These are phyloP conservation scores for Drosophila repleta DNA, from an alignment of 1,140 invertebrate genomes.

Conservation along the genomic window DNA sequence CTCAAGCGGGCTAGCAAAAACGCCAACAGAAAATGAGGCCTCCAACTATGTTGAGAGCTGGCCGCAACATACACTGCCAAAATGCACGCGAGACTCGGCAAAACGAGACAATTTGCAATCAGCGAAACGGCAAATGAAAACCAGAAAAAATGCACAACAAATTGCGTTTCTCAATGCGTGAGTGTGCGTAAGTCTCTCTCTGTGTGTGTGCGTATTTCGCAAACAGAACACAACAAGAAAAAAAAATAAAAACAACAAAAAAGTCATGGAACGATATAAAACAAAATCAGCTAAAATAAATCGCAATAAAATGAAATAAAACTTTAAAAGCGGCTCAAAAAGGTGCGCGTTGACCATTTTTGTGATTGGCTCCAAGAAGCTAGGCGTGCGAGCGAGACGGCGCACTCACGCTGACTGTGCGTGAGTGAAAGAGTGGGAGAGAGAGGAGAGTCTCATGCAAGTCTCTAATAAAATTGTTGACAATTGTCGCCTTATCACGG, in stretches of 20 bases:
- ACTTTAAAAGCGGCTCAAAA: constrained; percentile 71
- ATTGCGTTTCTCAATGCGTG: constrained; percentile 69
- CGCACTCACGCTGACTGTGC: not conserved
- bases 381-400: constrained; percentile 10
- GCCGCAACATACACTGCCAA: constrained; percentile 44
- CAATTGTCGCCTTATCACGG: constrained; percentile 79
- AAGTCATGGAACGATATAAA: constrained; percentile 29
- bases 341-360: constrained; percentile 65
- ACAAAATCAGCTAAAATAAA: constrained; percentile 45
- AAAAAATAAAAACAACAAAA: constrained; percentile 9
- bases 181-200: constrained; percentile 32
- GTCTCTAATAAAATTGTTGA: constrained; percentile 77
- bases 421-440: not conserved
- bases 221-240: constrained; percentile 64
- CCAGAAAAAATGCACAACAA: constrained; percentile 71
- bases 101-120: constrained; percentile 79
- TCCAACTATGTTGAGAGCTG: constrained; percentile 49
- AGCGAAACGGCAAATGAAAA: constrained; percentile 65
- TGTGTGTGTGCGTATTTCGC: constrained; percentile 16
- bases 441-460: constrained; percentile 17
- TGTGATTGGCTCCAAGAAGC: constrained; percentile 65
- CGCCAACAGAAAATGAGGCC: constrained; percentile 57
- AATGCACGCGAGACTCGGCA: constrained; percentile 39
- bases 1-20: constrained; percentile 32
- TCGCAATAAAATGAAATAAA: constrained; percentile 64